phyloP scores from a whole-genome alignment of 2,888 invertebrate species.

The Conchocele bisecta region DNA sequence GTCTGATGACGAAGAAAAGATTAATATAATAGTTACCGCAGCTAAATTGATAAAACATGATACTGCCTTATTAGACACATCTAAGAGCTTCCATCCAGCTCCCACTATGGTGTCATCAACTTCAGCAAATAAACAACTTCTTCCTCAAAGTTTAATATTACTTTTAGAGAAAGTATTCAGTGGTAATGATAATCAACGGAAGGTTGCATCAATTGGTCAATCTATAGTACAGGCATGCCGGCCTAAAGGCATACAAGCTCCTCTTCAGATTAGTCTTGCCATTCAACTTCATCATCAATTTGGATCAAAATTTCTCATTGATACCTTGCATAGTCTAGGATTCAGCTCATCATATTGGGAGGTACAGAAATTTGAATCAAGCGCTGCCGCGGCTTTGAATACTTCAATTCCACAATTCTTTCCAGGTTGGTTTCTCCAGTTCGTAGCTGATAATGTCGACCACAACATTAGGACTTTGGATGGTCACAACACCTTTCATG shows the following conservation, averaged over 20 bases:
- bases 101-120: too few species aligned
- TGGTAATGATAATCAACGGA: too few species aligned
- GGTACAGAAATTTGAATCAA: constrained; percentile 43
- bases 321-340: constrained; percentile 57
- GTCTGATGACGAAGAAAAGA: too few species aligned
- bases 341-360: constrained; percentile 59
- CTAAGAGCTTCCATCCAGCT: too few species aligned
- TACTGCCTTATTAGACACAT: too few species aligned
- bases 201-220: constrained; percentile 50
- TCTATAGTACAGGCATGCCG: constrained; percentile 57
- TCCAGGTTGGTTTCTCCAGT: constrained; percentile 48
- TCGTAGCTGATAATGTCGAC: constrained; percentile 69
- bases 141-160: too few species aligned
- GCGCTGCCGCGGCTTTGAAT: constrained; percentile 48
- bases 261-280: constrained; percentile 58
- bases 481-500: constrained; percentile 58
- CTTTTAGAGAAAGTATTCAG: too few species aligned
- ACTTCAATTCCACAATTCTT: constrained; percentile 19
- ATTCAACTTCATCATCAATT: constrained; percentile 63
- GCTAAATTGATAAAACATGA: too few species aligned
- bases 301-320: constrained; percentile 63
- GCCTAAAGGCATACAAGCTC: constrained; percentile 52
- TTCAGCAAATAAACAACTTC: too few species aligned
- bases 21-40: too few species aligned
- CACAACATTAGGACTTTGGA: constrained; percentile 65